A percentile compares a stretch with the other conserved stretches of the same genome.
Conservation (phyloP, 2,888 invertebrate species). For the Ectemnius lituratus region DNA sequence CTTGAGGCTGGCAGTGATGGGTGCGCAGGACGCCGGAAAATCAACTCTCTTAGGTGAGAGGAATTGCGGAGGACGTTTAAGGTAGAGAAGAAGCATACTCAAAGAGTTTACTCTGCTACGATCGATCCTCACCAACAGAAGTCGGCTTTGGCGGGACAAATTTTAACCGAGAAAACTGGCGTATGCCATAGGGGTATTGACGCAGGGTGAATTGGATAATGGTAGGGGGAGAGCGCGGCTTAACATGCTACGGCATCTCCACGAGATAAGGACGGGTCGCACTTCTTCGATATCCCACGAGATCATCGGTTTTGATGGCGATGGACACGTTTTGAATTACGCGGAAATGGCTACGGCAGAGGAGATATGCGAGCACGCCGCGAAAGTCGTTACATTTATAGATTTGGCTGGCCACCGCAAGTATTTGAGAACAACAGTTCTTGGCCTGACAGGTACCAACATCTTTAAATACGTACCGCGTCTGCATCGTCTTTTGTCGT, state of each 20-base stretch:
- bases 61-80: conserved; percentile 66
- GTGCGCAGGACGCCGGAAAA: conserved; percentile 98
- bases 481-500: background rate
- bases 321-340: conserved; percentile 92
- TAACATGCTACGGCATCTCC: conserved; percentile 96
- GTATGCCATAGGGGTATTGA: conserved; percentile 87
- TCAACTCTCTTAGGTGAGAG: conserved; percentile 87
- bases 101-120: conserved; percentile 51
- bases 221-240: conserved; percentile 95
- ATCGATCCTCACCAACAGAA: conserved; percentile 12
- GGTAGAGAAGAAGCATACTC: conserved; percentile 63
- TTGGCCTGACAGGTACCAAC: conserved; percentile 88
- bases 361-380: conserved; percentile 94
- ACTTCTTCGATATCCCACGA: conserved; percentile 98
- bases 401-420: conserved; percentile 98
- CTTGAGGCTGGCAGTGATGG: conserved; percentile 94
- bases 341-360: conserved; percentile 94
- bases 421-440: conserved; percentile 96
- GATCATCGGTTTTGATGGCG: conserved; percentile 94
- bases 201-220: conserved; percentile 97
- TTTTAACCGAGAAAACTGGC: background rate
- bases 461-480: background rate
- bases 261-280: conserved; percentile 95
- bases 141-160: background rate
- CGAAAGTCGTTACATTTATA: conserved; percentile 95